Evolutionary conservation across 2,888 invertebrate genomes (phyloP), one percentile per base, ranked within the genome.

Genomic region (Polydrusus tereticollis): DNA sequence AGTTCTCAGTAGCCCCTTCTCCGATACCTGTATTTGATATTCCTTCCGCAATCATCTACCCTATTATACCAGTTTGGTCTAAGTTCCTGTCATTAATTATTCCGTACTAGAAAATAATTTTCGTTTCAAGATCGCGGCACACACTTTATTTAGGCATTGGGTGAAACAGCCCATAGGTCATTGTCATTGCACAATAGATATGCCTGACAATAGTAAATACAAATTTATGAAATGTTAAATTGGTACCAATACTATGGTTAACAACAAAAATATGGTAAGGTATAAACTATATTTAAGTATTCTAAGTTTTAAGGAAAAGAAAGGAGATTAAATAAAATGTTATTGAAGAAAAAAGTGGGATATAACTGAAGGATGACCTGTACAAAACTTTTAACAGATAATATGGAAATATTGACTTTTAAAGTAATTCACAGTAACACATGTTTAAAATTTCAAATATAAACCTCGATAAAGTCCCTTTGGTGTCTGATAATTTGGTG

Each of bases 401-500:
- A 23, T 10, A n/a, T 10, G 7, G 18, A 55, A 55, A 18, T 29
- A 33, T 4, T 29, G 2, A 29, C 7, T 55, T 55, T 29, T 16
- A 29, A 16, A 8, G 3, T 14, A 29, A 8, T 29, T 55, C 18
- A 55, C 8, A 7, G 10, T 16, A 55, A 16, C 29, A 16, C 1
- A 18, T 33, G 7, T 10, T 2, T 12, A 0, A 33, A 55, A 29
- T 3, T 8, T 16, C n/a, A 2, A 55, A 10, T 14, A 16, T 29
- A 29, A 29, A 18, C 52, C 52, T 2, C 8, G 14, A 3, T 16
- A 43, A 43, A 8, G 5, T 12, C 60, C 41, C 41, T 60, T 45
- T 43, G 43, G 6, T 29, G 43, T 23, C 16, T 6, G 1, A 43
- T 63, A 65, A 52, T 65, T 65, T 65, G 59, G 70, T 76, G 77